Conservation (phyloP, 2,888 invertebrate species). For the Cactoblastis cactorum region DNA sequence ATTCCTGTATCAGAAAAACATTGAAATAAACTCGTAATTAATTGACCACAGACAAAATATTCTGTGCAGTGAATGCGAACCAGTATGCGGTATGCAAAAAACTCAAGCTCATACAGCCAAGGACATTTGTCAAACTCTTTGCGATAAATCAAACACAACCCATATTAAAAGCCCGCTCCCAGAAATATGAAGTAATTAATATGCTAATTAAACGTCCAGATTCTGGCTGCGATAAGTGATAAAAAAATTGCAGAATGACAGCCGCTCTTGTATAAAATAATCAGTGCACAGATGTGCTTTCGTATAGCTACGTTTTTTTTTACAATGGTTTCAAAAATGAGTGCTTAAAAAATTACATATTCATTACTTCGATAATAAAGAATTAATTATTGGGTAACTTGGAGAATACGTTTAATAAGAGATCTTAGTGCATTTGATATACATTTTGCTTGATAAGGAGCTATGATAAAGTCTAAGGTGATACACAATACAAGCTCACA, state of each 20-base stretch:
- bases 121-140: background rate
- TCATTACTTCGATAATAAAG: too few relatives aligned
- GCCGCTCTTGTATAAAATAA: slow-evolving; percentile 26
- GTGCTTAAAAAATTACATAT: too few relatives aligned
- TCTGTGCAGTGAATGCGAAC: background rate
- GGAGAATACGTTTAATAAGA: too few relatives aligned
- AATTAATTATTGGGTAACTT: too few relatives aligned
- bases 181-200: slow-evolving; percentile 62
- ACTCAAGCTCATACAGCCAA: background rate
- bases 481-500: too few relatives aligned
- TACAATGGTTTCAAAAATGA: too few relatives aligned
- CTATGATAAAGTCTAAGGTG: too few relatives aligned
- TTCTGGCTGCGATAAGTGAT: slow-evolving; percentile 54
- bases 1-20: too few relatives aligned
- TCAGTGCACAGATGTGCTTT: background rate
- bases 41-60: background rate
- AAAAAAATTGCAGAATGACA: slow-evolving; percentile 34
- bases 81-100: background rate
- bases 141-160: slow-evolving; percentile 2
- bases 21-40: background rate
- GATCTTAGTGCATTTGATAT: too few relatives aligned
- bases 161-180: slow-evolving; percentile 30
- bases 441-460: too few relatives aligned
- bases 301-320: background rate
- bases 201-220: slow-evolving; percentile 65